A percentile compares a stretch with the other conserved stretches of the same genome.
Evolutionary conservation across 1,140 invertebrate species (phyloP).

Genomic region (Diorhabda carinulata): DNA sequence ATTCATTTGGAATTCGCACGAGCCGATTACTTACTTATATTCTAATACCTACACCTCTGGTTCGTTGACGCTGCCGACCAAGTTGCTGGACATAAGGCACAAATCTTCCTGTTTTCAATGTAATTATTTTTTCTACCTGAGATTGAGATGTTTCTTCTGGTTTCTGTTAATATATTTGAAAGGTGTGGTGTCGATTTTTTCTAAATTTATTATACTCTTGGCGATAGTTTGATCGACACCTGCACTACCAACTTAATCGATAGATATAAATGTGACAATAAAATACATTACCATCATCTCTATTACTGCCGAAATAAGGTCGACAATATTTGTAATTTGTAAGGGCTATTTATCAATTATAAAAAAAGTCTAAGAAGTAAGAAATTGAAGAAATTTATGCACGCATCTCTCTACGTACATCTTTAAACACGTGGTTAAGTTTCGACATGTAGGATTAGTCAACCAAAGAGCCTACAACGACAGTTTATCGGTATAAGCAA

Average conservation of each 20-base stretch:
- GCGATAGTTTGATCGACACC: neutral
- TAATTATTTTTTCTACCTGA: neutral
- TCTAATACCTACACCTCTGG: neutral
- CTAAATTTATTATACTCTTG: neutral
- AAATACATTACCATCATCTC: too few relatives aligned
- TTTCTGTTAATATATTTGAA: neutral
- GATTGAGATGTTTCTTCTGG: constrained; percentile 2
- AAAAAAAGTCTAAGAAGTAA: neutral
- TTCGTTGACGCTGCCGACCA: neutral
- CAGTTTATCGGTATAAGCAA: constrained; percentile 1
- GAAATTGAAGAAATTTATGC: neutral
- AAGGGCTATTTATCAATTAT: neutral
- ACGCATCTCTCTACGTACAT: neutral
- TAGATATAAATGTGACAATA: too few relatives aligned
- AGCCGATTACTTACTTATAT: neutral
- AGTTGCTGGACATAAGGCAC: neutral
- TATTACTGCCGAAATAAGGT: too few relatives aligned
- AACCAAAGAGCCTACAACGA: neutral
- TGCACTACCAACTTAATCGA: neutral
- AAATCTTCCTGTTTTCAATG: neutral
- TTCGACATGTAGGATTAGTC: neutral
- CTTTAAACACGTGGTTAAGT: neutral
- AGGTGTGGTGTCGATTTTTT: constrained; percentile 2
- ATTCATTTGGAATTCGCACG: too few relatives aligned
- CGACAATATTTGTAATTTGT: too few relatives aligned